Evolutionary conservation across 92 coral and sea anemone species (phyloP).

Genomic region (Ricordea florida): DNA sequence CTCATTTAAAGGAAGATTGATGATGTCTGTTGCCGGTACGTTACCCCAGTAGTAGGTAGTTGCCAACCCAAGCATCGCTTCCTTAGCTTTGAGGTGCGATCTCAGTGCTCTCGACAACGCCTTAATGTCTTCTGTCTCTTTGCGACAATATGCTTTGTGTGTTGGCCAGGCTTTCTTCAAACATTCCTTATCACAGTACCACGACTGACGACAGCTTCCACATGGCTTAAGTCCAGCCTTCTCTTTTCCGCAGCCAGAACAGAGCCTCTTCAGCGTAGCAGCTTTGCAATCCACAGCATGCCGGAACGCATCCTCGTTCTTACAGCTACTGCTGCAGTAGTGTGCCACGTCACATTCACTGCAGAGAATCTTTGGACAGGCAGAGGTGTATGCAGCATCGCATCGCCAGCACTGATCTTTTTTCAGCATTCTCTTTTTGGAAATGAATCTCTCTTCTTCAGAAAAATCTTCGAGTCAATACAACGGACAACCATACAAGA

Average conservation of each 20-base stretch:
- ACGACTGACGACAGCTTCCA: slow-evolving; percentile 28
- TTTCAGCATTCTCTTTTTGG: not conserved
- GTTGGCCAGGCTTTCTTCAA: slow-evolving; percentile 31
- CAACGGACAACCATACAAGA: too few relatives aligned
- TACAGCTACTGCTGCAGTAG: slow-evolving; percentile 63
- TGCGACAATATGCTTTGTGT: slow-evolving; percentile 49
- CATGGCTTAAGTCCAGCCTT: slow-evolving; percentile 21
- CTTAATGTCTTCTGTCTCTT: not conserved
- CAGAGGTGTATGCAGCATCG: not conserved
- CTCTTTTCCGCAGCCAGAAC: slow-evolving; percentile 29
- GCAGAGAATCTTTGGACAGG: not conserved
- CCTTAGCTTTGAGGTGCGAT: not conserved
- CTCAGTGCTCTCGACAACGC: not conserved
- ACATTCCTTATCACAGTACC: slow-evolving; percentile 59
- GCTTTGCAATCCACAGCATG: slow-evolving; percentile 56
- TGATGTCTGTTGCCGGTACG: slow-evolving; percentile 60
- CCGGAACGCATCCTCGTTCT: slow-evolving; percentile 30
- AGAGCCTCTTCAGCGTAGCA: slow-evolving; percentile 15
- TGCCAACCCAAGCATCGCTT: not conserved
- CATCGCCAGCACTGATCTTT: not conserved
- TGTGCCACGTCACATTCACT: slow-evolving; percentile 7
- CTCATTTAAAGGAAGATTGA: slow-evolving; percentile 68
- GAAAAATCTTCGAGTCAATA: too few relatives aligned
- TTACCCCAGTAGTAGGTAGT: slow-evolving; percentile 71
- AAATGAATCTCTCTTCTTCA: not conserved